phyloP scores from a whole-genome alignment of 2,797 vertebrate species.

The Pipistrellus pygmaeus region DNA sequence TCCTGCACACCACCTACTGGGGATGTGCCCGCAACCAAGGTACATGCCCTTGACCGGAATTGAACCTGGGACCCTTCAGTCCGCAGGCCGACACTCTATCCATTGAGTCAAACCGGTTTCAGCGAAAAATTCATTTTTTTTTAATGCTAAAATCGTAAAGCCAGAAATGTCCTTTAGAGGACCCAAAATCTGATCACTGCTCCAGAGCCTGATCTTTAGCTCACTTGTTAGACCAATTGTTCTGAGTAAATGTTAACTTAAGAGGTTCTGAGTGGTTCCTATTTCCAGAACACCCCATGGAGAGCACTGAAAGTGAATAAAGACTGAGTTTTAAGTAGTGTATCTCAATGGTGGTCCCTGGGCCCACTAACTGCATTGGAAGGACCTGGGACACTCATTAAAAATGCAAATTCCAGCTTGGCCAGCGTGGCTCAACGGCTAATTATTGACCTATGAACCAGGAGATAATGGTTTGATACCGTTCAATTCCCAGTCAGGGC shows the following conservation, averaged over 20 bases:
- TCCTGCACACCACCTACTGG: too few relatives aligned
- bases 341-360: background rate
- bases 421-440: background rate
- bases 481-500: background rate
- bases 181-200: background rate
- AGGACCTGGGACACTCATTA: background rate
- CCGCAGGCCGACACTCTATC: too few relatives aligned
- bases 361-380: background rate
- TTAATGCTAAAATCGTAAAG: background rate
- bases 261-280: background rate
- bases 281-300: background rate
- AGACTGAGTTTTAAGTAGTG: background rate
- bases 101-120: too few relatives aligned
- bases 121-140: background rate
- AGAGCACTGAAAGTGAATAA: background rate
- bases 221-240: background rate
- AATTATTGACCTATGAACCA: background rate
- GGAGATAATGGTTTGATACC: background rate
- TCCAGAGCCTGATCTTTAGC: background rate
- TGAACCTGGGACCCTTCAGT: too few relatives aligned
- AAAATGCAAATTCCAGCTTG: background rate
- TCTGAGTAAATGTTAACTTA: background rate
- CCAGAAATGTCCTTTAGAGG: background rate
- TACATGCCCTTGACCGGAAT: too few relatives aligned
- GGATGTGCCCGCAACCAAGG: too few relatives aligned